These are phyloP conservation scores for Listronotus oregonensis DNA, from an alignment of 1,140 invertebrate genomes.

Conservation along the genomic window DNA sequence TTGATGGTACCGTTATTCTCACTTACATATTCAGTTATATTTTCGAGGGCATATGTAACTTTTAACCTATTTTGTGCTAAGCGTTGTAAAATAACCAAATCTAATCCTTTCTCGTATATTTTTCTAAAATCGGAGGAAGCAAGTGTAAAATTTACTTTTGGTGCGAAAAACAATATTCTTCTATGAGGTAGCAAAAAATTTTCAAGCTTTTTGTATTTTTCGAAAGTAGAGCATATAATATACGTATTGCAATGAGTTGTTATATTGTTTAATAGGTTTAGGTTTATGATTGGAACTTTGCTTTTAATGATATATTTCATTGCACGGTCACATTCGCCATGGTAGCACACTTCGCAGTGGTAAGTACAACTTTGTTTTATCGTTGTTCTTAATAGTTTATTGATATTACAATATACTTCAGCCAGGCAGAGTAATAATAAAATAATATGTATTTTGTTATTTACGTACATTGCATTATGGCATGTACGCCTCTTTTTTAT, in stretches of 20 bases:
- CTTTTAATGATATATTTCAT: too few species aligned
- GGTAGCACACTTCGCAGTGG: too few species aligned
- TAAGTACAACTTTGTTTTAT: too few species aligned
- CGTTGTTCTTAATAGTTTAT: too few species aligned
- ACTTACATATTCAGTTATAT: constrained; percentile 1
- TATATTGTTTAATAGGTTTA: too few species aligned
- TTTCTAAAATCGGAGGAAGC: not conserved
- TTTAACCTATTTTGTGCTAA: not conserved
- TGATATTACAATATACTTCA: too few species aligned
- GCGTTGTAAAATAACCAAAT: not conserved
- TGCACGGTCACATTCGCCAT: too few species aligned
- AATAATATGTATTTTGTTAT: too few species aligned
- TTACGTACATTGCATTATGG: too few species aligned
- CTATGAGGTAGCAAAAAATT: constrained; percentile 8
- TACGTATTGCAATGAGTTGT: constrained; percentile 4
- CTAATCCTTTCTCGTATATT: constrained; percentile 14
- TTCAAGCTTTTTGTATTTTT: not conserved
- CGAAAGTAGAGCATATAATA: not conserved
- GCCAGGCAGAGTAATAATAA: too few species aligned
- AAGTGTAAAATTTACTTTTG: not conserved
- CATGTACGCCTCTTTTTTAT: too few species aligned
- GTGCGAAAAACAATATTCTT: constrained; percentile 8
- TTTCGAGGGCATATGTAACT: constrained; percentile 1
- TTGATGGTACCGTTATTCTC: not conserved
- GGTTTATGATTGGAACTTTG: too few species aligned